Evolutionary conservation across 2,888 invertebrate species (phyloP), one percentile per base, ranked within the genome.

Genomic region (Conistra vaccinii): DNA sequence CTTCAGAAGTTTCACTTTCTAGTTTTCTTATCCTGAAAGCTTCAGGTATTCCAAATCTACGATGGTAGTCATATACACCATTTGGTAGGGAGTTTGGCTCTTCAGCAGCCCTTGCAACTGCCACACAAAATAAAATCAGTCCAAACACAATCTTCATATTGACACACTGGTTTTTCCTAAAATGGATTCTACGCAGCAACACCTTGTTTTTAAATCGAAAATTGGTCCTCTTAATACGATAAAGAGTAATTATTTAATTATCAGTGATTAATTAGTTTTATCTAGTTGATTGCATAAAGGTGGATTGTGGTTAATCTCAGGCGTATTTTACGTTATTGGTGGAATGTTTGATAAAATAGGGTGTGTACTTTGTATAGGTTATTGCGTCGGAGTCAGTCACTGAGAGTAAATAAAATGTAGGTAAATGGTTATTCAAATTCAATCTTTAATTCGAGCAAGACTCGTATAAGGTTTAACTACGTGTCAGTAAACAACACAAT

Each of bases 51-150:
- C 92, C 91, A 62, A 86, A 73, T 55, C 74, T 90, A 63, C 78
- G 81, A 66, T 90, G 91, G 76, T 92, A 93, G 61, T 91, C 85
- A 58, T 86, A 91, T 58, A 90, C 87, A 51, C 90, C 87, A 81
- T 84, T 77, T 68, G 80, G 80, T 0, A 73, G 29, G 69, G 73
- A 32, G 9, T 80, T 76, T 29, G 70, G 0, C 42, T 81, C 73
- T 23, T 81, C 86, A n/a, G 78, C 62, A 55, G 82, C 79, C 45
- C 60, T 69, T 20, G 77, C 70, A 23, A 86, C 51, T 69, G 78
- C 80, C 32, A 86, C 53, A 60, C 67, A 80, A 51, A 85, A 51
- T 48, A 85, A 84, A 62, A 87, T 57, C 2, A 83, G 32, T 26
- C 53, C 79, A 12, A 77, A 26, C 29, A 35, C 35, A 60, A 68